Base-by-base conservation (phyloP, 2,888 invertebrate genomes). In the Ptilodon capucinus region DNA sequence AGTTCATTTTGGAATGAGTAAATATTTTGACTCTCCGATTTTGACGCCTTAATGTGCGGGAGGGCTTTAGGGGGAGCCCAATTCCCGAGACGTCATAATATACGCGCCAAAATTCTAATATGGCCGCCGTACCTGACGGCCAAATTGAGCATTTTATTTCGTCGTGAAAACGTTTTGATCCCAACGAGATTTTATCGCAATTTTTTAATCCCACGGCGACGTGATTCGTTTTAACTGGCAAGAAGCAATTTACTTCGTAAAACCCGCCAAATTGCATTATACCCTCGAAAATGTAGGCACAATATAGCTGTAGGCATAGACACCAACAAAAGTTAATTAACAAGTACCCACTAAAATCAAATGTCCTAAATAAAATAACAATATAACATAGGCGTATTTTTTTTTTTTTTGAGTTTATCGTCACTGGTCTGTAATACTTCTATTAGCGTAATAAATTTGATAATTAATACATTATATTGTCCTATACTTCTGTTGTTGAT, bases 171-270 rank as follows among this genome's bases (percentile, higher is more conserved):
- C 68, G 57, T 79, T 84, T 80, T 73, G 76, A 79, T 80, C 75
- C 66, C 59, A 63, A 60, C 57, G 74, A 73, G 78, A 74, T 83
- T 79, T 76, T 62, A 71, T 79, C 76, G 64, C 78, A 80, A 82
- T 81, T 84, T 84, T 79, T 79, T 83, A 82, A 85, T 81, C 77
- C 79, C 71, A 56, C 47, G 44, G 76, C 71, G 77, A 75, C 79
- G 77, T 84, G 79, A 84, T 84, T 79, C 79, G 79, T 78, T 83
- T 81, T 79, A 79, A 80, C 73, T 78, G 76, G 66, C 73, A 78
- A 79, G 78, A 69, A 81, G 78, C 79, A 82, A 81, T 85, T 84
- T 81, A 70, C 72, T 54, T 60, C 62, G 72, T 59, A 71, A 74
- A 75, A 72, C 74, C 69, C 64, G 60, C 65, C 63, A 78, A 81